Percentiles rank a stretch among this genome's conserved stretches.
Evolutionary conservation across 2,113 vertebrate species (phyloP).

Genomic region (Xiphophorus couchianus): DNA sequence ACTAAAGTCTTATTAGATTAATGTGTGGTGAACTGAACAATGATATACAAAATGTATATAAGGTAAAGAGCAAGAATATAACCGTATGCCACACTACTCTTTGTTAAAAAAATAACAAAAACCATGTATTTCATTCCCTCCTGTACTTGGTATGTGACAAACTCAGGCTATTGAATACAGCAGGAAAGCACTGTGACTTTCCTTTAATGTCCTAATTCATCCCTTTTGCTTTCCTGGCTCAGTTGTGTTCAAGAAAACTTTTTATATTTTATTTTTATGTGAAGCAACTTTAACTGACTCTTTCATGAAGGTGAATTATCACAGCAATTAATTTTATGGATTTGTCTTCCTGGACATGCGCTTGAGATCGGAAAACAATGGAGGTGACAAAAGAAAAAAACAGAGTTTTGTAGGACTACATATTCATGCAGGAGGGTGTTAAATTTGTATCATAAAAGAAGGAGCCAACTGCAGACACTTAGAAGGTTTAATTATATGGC

Average conservation of each 20-base stretch:
- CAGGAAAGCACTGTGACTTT: no score
- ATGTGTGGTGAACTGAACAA: neutral
- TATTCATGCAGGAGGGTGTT: neutral
- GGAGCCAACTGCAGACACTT: neutral
- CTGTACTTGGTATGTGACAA: neutral
- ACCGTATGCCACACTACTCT: no score
- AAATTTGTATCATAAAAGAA: neutral
- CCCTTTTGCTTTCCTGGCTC: neutral
- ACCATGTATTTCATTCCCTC: neutral
- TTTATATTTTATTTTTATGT: neutral
- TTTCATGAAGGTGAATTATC: neutral
- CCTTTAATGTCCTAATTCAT: neutral
- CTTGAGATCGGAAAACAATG: neutral
- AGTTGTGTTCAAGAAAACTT: neutral
- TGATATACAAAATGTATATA: no score
- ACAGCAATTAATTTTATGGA: neutral
- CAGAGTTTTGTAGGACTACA: neutral
- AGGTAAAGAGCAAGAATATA: no score
- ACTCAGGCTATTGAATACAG: neutral
- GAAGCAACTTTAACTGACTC: neutral
- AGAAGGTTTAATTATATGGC: neutral
- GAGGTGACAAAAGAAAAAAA: neutral
- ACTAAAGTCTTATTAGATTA: neutral
- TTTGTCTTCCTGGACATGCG: neutral
- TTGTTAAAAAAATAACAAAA: neutral